Evolutionary conservation across 2,797 vertebrate species (phyloP).

Genomic region (Tolypeutes matacus): DNA sequence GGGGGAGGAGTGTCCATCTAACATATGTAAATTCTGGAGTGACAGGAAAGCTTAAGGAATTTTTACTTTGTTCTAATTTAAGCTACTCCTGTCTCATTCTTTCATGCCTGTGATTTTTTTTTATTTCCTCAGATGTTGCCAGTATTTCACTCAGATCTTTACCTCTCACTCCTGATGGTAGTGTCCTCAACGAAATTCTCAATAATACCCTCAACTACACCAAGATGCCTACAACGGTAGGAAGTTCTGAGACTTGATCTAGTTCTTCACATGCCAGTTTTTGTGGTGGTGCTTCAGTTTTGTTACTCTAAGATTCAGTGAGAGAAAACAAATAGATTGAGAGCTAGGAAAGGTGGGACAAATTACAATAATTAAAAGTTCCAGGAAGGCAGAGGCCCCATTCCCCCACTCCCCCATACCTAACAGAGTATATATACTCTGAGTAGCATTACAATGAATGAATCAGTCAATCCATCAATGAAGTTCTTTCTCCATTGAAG

Average conservation of each 20-base stretch:
- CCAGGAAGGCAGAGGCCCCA: neutral
- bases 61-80: conserved; percentile 45
- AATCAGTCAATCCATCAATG: neutral
- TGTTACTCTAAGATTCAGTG: neutral
- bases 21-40: neutral
- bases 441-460: neutral
- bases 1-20: neutral
- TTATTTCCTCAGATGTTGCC: conserved; percentile 67
- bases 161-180: conserved; percentile 72
- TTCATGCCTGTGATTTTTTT: conserved; percentile 54
- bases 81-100: conserved; percentile 42
- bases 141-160: conserved; percentile 7
- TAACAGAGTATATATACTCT: neutral
- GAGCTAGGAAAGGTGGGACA: neutral
- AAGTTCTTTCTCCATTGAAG: neutral
- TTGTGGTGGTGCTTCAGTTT: neutral
- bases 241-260: neutral
- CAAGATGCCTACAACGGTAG: conserved; percentile 87
- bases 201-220: conserved; percentile 85
- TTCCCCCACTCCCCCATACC: rapidly evolving
- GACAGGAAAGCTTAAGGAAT: neutral
- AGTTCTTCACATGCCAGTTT: neutral
- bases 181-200: conserved; percentile 82
- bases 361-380: neutral
- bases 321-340: neutral